Evolutionary conservation across 2,113 vertebrate genomes (phyloP).

Genomic region (Ictalurus punctatus): DNA sequence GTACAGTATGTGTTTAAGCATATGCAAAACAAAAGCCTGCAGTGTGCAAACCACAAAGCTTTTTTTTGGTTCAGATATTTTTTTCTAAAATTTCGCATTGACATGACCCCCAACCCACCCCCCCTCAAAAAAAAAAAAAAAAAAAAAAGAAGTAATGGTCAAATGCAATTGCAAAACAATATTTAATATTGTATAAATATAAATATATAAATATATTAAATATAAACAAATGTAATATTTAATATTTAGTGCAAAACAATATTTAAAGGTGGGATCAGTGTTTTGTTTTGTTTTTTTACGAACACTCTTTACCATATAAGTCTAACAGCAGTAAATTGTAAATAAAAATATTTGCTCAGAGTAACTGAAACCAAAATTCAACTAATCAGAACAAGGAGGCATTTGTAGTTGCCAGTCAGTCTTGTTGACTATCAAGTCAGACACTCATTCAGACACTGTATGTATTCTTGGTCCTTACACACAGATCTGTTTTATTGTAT

Average conservation of each 20-base stretch:
- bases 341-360: not conserved
- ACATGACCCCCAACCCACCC: not conserved
- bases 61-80: not conserved
- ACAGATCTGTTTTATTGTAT: too few species aligned
- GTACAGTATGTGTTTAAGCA: not conserved
- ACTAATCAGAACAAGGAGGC: not conserved
- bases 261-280: not conserved
- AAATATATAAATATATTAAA: too few species aligned
- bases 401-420: not conserved
- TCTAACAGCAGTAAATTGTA: not conserved
- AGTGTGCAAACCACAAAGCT: not conserved
- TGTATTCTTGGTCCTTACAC: not conserved
- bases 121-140: not conserved
- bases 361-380: not conserved
- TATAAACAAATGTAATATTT: too few species aligned
- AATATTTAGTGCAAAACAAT: not conserved
- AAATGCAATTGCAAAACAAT: not conserved
- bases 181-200: too few species aligned
- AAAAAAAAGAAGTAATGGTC: not conserved
- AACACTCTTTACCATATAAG: not conserved
- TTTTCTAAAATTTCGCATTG: not conserved
- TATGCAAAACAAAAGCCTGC: conserved; percentile 9
- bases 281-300: not conserved
- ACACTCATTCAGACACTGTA: not conserved
- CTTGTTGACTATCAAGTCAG: not conserved